Conservation (phyloP, 2,888 invertebrate genomes). For the Linnaemya tessellans region DNA sequence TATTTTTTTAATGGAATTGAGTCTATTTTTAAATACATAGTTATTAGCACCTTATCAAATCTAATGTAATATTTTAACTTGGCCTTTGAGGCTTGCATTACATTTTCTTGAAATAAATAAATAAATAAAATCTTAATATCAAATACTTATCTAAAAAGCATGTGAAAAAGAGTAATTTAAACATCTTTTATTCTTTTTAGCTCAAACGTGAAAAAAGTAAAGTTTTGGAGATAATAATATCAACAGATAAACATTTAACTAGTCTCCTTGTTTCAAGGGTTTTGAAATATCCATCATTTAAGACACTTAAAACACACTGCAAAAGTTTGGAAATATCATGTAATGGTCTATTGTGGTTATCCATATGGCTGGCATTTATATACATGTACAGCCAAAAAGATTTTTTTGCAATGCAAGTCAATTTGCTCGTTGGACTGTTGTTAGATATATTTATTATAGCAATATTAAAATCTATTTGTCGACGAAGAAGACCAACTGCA, state of each 20-base stretch:
- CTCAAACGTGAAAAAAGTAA: slow-evolving; percentile 39
- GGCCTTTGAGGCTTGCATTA: no score
- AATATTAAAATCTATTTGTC: slow-evolving; percentile 89
- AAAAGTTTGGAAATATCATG: slow-evolving; percentile 87
- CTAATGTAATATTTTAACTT: no score
- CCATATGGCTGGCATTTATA: slow-evolving; percentile 89
- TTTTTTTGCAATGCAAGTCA: slow-evolving; percentile 92
- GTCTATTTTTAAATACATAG: no score
- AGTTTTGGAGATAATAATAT: slow-evolving; percentile 73
- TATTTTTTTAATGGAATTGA: no score
- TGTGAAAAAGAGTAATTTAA: neutral
- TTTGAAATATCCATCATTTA: slow-evolving; percentile 78
- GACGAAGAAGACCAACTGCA: slow-evolving; percentile 90
- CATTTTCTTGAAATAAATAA: no score
- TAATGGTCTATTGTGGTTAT: slow-evolving; percentile 94
- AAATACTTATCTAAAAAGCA: no score
- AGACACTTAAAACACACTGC: slow-evolving; percentile 79
- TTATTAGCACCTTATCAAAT: no score
- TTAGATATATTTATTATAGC: slow-evolving; percentile 92
- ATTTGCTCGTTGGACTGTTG: slow-evolving; percentile 90
- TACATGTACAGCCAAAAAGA: slow-evolving; percentile 89
- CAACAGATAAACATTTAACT: slow-evolving; percentile 79
- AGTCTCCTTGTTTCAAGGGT: slow-evolving; percentile 78
- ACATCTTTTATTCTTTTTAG: slow-evolving; percentile 41
- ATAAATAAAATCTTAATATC: no score